Evolutionary conservation across 2,797 vertebrate species (phyloP).

Genomic region (Enteromius thamalakanensis): DNA sequence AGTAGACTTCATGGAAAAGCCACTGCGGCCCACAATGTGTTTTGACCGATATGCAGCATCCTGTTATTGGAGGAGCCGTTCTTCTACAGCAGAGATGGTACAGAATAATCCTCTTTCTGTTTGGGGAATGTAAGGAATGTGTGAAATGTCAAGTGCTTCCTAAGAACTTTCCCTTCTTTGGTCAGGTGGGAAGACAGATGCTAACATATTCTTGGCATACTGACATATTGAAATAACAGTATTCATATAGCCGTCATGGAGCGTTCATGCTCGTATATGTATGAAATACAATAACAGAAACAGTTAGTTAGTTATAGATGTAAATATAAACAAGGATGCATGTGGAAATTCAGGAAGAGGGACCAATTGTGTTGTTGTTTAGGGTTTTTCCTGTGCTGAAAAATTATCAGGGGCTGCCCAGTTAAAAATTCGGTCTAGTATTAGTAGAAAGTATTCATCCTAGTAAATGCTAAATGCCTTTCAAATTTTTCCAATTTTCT

Average conservation of each 20-base stretch:
- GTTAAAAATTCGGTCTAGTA: background rate
- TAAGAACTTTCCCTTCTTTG: slow-evolving; percentile 73
- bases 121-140: slow-evolving; percentile 75
- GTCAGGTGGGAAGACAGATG: slow-evolving; percentile 67
- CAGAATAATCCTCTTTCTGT: slow-evolving; percentile 60
- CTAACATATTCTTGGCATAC: slow-evolving; percentile 45
- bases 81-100: slow-evolving; percentile 54
- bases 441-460: too few relatives aligned
- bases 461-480: background rate
- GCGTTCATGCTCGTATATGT: background rate
- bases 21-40: slow-evolving; percentile 43
- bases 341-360: background rate
- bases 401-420: background rate
- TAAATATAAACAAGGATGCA: background rate
- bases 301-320: background rate
- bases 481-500: background rate
- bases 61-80: slow-evolving; percentile 55
- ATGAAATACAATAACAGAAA: background rate
- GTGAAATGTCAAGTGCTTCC: slow-evolving; percentile 69
- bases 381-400: background rate
- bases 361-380: background rate
- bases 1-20: slow-evolving; percentile 31
- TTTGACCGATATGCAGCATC: slow-evolving; percentile 55
- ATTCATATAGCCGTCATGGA: background rate
- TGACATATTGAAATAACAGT: background rate